phyloP scores from a whole-genome alignment of 2,113 vertebrate genomes.

The Sarotherodon lohbergeri region DNA sequence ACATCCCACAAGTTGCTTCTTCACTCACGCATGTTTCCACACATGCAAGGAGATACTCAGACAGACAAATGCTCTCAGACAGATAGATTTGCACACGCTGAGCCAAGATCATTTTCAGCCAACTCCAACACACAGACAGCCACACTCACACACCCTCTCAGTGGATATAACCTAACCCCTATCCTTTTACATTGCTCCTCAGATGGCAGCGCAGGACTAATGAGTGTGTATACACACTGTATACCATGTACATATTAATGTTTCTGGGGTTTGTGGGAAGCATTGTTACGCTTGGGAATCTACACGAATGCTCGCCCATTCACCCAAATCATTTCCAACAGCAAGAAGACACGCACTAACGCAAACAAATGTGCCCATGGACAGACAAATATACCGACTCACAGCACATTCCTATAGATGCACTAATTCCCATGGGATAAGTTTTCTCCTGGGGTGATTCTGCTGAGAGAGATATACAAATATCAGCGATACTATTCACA shows the following conservation, averaged over 20 bases:
- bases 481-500: constrained; percentile 23
- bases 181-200: constrained; percentile 21
- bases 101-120: constrained; percentile 42
- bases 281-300: background rate
- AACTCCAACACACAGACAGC: constrained; percentile 20
- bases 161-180: constrained; percentile 41
- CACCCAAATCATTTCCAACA: constrained; percentile 5
- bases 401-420: background rate
- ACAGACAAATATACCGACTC: constrained; percentile 15
- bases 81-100: constrained; percentile 33
- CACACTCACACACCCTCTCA: constrained; percentile 24
- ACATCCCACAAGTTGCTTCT: constrained; percentile 21
- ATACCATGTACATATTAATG: constrained; percentile 20
- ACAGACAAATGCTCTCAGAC: constrained; percentile 49
- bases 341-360: background rate
- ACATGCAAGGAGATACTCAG: constrained; percentile 1
- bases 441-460: constrained; percentile 36
- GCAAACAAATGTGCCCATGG: background rate
- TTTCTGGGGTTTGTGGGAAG: background rate
- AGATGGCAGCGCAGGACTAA: constrained; percentile 14
- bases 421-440: constrained; percentile 37
- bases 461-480: constrained; percentile 53
- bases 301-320: background rate
- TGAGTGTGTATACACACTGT: constrained; percentile 4
- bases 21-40: background rate